These are phyloP conservation scores for Stichopus horrens DNA, from an alignment of 53 echinoderm and acorn worm genomes.

Conservation along the genomic window DNA sequence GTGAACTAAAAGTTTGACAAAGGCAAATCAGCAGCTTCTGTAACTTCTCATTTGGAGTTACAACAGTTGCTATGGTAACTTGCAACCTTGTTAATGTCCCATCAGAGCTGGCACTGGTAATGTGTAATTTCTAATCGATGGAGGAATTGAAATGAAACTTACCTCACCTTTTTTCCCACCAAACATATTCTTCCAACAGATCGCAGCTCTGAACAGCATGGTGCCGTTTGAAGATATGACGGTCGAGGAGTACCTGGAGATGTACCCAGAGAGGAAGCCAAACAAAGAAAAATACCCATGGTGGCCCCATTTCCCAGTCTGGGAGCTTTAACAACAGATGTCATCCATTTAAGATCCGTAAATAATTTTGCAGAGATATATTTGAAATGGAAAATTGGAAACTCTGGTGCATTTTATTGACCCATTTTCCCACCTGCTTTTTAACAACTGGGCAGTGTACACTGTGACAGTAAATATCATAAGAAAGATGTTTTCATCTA, in stretches of 20 bases:
- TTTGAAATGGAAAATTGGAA: slow-evolving; percentile 33
- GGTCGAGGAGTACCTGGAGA: slow-evolving; percentile 74
- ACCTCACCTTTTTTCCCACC: too few relatives aligned
- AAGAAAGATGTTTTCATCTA: too few relatives aligned
- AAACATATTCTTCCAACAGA: slow-evolving; percentile 45
- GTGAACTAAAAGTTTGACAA: too few relatives aligned
- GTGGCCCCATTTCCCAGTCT: slow-evolving; percentile 82
- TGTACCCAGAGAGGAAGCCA: slow-evolving; percentile 62
- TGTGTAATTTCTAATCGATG: too few relatives aligned
- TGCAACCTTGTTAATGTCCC: too few relatives aligned
- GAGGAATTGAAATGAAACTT: too few relatives aligned
- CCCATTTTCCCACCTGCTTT: not conserved
- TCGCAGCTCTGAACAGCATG: slow-evolving; percentile 70
- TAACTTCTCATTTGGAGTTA: too few relatives aligned
- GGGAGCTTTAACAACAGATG: slow-evolving; percentile 55
- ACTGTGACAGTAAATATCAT: too few relatives aligned
- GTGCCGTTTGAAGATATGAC: slow-evolving; percentile 93
- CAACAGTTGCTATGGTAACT: too few relatives aligned
- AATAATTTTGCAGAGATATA: slow-evolving; percentile 24
- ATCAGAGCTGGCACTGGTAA: too few relatives aligned
- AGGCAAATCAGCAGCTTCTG: too few relatives aligned
- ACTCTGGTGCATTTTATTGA: not conserved
- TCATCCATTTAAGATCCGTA: not conserved
- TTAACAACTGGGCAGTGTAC: too few relatives aligned
- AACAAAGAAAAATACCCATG: slow-evolving; percentile 81